Evolutionary conservation across 1,140 invertebrate species (phyloP), one percentile per base, ranked within the genome.

Genomic region (Neodiprion virginianus): DNA sequence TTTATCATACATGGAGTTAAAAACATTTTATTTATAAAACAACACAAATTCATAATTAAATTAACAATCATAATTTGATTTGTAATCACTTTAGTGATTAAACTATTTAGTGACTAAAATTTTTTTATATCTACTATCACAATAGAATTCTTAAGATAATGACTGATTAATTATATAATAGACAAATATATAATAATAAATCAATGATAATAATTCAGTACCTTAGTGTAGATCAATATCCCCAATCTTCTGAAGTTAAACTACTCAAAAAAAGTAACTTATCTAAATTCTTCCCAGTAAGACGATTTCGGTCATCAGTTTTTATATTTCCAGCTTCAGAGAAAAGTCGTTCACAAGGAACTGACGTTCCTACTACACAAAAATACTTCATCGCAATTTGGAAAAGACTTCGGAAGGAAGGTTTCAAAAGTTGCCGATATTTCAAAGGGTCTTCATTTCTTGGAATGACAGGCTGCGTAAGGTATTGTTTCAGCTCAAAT

Each of bases 281-380:
- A 48, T 78, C 65, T 21, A 78, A 67, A 50, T 74, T 48, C 12
- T 69, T 53, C 47, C 77, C 75, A 11, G 69, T 72, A 11, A 76
- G 75, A 14, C 75, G 48, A 67, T 70, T 78, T 17, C 75, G 49
- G 28, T 71, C 50, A 9, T 72, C 75, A 40, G 71, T 70, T 67
- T 76, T 74, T 12, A 76, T 76, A 14, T 69, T 68, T 9, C 74
- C 81, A 50, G 84, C 81, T 78, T 85, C 81, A 14, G 85, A 87
- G 78, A 87, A 87, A 17, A 86, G 78, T 49, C 84, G 69, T 79
- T 88, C 84, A 61, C 79, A 83, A 61, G 85, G 81, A 9, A 88
- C 85, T 53, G 83, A 86, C 28, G 81, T 87, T 50, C 78, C 85
- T 40, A 86, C 82, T 40, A 84, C 78, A 10, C 79, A 76, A 11